Base-by-base conservation (phyloP, 2,888 invertebrate species). In the Poecilus cupreus region DNA sequence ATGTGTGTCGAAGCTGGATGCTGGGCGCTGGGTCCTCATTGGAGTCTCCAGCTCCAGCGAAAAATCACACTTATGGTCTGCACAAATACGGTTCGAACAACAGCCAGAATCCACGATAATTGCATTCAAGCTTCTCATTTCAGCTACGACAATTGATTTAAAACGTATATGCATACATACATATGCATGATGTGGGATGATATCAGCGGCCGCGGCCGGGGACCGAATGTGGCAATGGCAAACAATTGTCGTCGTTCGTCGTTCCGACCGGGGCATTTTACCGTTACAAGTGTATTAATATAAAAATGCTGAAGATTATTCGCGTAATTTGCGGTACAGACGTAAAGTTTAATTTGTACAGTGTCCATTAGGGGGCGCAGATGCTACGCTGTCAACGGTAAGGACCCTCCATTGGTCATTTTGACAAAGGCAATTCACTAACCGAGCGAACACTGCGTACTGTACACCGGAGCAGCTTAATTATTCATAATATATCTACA, bases 381-480 rank as follows among this genome's bases (percentile, higher is more conserved):
- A 85, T 86, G 86, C 84, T 85, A 82, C 49, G 84, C 83, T 86
- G 86, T 85, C 86, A 85, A 82, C 84, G 83, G 82, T 85, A 85
- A 85, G 85, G 85, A 84, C 83, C 82, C 81, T 83, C 83, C 85
- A 85, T 85, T 85, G 86, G 85, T 85, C 85, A 86, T 84, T 83
- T 83, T 85, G 84, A 86, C 85, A 85, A 84, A 84, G 82, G 85
- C 85, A 84, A 85, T 85, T 83, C 83, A 84, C 81, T 82, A 84
- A 83, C 81, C 82, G 78, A 51, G 54, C 80, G 39, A 46, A 46
- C 54, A 46, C 20, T 72, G 70, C 49, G 68, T 51, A 39, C 51
- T 37, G 57, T 22, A 80, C 80, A 80, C 57, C 51, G 72, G 22
- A 72, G 37, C 24, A 16, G 80, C 72, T 80, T 80, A 80, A 80